Evolutionary conservation across 1,140 invertebrate species (phyloP).

Genomic region (Magallana gigas): DNA sequence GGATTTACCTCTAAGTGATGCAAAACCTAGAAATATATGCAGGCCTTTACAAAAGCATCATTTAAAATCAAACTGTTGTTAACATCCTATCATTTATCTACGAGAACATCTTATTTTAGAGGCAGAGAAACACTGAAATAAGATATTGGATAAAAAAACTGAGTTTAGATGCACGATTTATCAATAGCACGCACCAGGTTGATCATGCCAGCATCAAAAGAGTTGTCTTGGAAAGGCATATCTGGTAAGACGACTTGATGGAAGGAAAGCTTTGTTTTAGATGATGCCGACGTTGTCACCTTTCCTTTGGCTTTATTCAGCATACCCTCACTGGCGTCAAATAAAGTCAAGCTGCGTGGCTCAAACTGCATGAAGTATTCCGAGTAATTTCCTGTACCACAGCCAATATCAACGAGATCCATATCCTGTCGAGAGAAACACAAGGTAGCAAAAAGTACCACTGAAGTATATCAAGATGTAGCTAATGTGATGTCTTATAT

Average conservation of each 20-base stretch:
- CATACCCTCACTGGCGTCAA: constrained; percentile 52
- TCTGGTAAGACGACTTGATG: constrained; percentile 3
- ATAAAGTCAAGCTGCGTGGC: constrained; percentile 12
- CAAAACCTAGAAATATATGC: background rate
- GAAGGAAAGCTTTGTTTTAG: background rate
- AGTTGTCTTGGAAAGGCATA: constrained; percentile 4
- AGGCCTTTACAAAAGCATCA: too few species aligned
- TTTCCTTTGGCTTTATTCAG: constrained; percentile 53
- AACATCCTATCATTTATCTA: too few species aligned
- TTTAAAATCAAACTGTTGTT: too few species aligned
- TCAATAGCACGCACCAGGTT: background rate
- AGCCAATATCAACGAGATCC: constrained; percentile 24
- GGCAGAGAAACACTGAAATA: too few species aligned
- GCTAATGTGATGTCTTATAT: too few species aligned
- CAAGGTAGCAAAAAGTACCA: too few species aligned
- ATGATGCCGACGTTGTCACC: background rate
- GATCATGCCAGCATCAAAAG: constrained; percentile 37
- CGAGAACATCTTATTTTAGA: too few species aligned
- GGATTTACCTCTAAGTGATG: constrained; percentile 39
- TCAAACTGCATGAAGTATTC: constrained; percentile 45
- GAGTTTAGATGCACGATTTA: too few species aligned
- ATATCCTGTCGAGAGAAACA: background rate
- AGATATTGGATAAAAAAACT: too few species aligned
- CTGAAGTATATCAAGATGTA: too few species aligned
- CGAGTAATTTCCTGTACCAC: constrained; percentile 56